These are phyloP conservation scores for Anhinga rufa DNA, from an alignment of 2,113 vertebrate genomes.

Conservation along the genomic window DNA sequence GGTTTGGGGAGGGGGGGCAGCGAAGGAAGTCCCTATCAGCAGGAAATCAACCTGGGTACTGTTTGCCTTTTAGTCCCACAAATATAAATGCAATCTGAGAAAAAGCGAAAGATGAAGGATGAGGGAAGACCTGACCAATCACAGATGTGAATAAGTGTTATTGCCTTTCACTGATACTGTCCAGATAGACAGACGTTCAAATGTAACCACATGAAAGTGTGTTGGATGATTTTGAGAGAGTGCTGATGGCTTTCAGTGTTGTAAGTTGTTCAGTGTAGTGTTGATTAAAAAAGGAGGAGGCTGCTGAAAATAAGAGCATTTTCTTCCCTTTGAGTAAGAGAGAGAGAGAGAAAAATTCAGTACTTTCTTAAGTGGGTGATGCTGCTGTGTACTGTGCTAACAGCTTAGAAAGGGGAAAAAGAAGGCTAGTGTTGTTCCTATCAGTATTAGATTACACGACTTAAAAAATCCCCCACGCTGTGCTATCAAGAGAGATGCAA, in stretches of 20 bases:
- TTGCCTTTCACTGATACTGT: neutral
- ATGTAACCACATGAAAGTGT: neutral
- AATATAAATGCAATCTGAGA: neutral
- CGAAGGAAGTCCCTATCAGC: neutral
- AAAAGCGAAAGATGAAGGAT: neutral
- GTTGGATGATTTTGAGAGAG: neutral
- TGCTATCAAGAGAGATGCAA: neutral
- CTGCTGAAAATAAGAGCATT: neutral
- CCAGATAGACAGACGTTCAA: neutral
- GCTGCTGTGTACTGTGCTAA: neutral
- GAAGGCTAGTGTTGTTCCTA: slow-evolving; percentile 12
- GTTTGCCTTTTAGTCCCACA: neutral
- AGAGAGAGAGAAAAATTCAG: neutral
- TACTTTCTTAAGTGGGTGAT: neutral
- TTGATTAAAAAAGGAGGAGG: neutral
- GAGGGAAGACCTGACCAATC: neutral
- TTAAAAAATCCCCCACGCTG: neutral
- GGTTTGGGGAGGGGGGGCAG: neutral
- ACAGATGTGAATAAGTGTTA: neutral
- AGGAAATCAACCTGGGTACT: neutral
- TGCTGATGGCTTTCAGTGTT: neutral
- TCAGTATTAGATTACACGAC: slow-evolving; percentile 1
- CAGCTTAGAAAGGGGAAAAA: slow-evolving; percentile 23
- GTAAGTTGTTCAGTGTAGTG: neutral
- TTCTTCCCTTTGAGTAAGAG: neutral